Percentiles rank a stretch among this genome's conserved stretches.
Evolutionary conservation across 1,140 invertebrate genomes (phyloP).

Genomic region (Nasonia longicornis): DNA sequence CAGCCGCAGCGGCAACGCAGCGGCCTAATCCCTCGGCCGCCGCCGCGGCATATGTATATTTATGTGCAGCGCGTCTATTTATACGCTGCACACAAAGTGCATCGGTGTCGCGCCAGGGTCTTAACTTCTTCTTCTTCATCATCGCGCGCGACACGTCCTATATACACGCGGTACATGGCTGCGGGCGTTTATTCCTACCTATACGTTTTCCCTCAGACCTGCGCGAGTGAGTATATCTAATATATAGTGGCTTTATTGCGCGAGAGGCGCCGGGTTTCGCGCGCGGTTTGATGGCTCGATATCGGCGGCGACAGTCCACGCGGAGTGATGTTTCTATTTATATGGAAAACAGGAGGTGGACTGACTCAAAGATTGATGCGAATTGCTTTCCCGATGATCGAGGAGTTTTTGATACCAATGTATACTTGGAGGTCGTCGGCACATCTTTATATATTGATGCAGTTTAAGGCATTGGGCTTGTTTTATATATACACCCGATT

Average conservation of each 20-base stretch:
- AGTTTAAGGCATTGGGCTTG: too few species aligned
- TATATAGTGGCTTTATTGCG: too few species aligned
- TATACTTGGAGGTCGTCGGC: too few species aligned
- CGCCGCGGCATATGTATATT: slow-evolving; percentile 35
- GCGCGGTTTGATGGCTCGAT: neutral
- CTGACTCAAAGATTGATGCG: too few species aligned
- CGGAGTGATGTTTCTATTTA: neutral
- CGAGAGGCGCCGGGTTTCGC: neutral
- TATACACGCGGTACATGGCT: neutral
- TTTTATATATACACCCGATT: too few species aligned
- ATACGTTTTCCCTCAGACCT: neutral
- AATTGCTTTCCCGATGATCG: too few species aligned
- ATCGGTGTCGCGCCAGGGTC: slow-evolving; percentile 16
- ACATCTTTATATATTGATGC: too few species aligned
- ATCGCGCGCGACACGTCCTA: neutral
- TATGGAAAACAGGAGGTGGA: neutral
- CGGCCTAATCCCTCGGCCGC: neutral
- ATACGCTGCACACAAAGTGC: slow-evolving; percentile 27
- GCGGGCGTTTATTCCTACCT: neutral
- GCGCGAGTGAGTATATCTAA: neutral
- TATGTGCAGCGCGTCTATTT: slow-evolving; percentile 41
- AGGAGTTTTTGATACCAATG: too few species aligned
- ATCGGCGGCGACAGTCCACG: neutral
- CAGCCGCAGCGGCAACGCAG: neutral
- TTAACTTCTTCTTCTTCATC: slow-evolving; percentile 6